Evolutionary conservation across 1,140 invertebrate species (phyloP).

Genomic region (Tribolium madens): DNA sequence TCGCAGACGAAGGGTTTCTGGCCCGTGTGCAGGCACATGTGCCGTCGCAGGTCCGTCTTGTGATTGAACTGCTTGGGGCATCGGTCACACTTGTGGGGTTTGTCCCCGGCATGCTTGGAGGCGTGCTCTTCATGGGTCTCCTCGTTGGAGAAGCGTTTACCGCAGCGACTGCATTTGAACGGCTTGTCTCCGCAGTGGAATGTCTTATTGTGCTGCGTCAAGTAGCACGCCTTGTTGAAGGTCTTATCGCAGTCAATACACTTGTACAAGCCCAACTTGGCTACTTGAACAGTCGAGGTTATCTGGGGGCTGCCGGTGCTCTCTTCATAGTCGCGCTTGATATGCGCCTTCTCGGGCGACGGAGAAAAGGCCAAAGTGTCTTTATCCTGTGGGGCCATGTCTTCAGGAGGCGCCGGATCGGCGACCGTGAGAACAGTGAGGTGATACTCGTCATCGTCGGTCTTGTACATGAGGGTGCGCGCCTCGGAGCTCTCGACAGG

Average conservation of each 20-base stretch:
- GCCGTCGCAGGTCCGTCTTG: conserved; percentile 90
- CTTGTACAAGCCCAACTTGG: conserved; percentile 69
- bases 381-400: conserved; percentile 35
- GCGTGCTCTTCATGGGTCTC: conserved; percentile 77
- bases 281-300: conserved; percentile 47
- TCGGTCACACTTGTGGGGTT: conserved; percentile 88
- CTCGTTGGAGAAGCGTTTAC: conserved; percentile 82
- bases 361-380: conserved; percentile 51
- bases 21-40: conserved; percentile 88
- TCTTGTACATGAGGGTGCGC: conserved; percentile 30
- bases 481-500: conserved; percentile 50
- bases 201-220: conserved; percentile 91
- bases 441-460: conserved; percentile 20
- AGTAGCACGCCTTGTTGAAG: conserved; percentile 88
- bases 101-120: conserved; percentile 83
- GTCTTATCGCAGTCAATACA: conserved; percentile 87
- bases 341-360: conserved; percentile 59
- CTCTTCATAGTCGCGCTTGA: conserved; percentile 60
- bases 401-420: conserved; percentile 33
- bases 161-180: conserved; percentile 86
- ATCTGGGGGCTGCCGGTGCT: conserved; percentile 55
- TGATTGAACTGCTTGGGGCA: conserved; percentile 93
- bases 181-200: conserved; percentile 89
- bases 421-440: conserved; percentile 42
- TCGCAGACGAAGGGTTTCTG: conserved; percentile 85